Conservation (phyloP, 2,113 vertebrate genomes). For the Cinclus cinclus region DNA sequence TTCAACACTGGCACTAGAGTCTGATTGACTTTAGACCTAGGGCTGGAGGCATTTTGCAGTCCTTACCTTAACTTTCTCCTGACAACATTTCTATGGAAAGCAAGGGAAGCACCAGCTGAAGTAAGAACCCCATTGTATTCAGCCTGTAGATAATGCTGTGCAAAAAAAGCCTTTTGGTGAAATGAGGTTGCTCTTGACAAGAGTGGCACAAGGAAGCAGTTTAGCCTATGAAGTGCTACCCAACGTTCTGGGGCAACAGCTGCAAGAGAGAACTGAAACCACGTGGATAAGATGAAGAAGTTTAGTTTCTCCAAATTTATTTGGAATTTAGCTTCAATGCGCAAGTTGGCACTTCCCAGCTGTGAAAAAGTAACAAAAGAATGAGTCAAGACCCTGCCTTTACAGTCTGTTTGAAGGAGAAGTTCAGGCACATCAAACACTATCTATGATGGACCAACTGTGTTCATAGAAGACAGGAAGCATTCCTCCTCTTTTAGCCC, state of each 20-base stretch:
- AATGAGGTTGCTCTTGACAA: neutral
- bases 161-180: neutral
- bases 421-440: slow-evolving; percentile 23
- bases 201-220: neutral
- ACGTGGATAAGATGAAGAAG: neutral
- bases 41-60: neutral
- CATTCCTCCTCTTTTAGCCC: neutral
- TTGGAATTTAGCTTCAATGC: neutral
- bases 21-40: neutral
- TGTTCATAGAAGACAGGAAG: neutral
- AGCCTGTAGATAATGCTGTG: fast-evolving
- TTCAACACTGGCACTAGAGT: neutral
- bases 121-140: neutral
- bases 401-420: slow-evolving; percentile 8
- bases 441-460: neutral
- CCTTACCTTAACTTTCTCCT: neutral
- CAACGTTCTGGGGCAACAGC: neutral
- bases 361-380: slow-evolving; percentile 9
- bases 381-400: neutral
- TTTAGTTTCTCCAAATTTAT: neutral
- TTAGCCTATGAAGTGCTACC: neutral
- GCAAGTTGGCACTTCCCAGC: neutral
- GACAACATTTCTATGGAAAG: neutral
- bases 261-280: neutral
- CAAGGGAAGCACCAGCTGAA: neutral